Evolutionary conservation across 2,888 invertebrate genomes (phyloP).

Genomic region (Alloplasta piceator): DNA sequence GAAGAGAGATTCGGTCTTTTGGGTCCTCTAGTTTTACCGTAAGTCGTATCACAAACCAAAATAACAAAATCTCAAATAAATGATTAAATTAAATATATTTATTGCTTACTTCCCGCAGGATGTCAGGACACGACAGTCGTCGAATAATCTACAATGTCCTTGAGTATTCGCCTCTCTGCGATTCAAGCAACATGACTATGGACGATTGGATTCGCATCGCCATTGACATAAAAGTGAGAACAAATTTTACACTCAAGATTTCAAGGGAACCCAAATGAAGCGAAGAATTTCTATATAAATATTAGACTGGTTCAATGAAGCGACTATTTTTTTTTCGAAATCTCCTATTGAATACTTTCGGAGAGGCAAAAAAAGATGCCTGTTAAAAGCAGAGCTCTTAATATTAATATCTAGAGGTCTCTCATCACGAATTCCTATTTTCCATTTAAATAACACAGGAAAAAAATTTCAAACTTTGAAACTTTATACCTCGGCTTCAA

Average conservation of each 20-base stretch:
- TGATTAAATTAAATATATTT: conserved; percentile 1
- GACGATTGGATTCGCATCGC: conserved; percentile 96
- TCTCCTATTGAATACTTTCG: no score
- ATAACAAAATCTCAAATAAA: background rate
- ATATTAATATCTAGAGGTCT: no score
- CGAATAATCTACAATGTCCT: conserved; percentile 90
- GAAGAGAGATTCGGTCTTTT: conserved; percentile 85
- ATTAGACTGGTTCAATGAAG: no score
- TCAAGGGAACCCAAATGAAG: no score
- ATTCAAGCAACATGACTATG: conserved; percentile 97
- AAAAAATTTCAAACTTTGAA: no score
- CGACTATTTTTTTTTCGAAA: no score
- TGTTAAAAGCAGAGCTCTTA: no score
- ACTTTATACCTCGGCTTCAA: no score
- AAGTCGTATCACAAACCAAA: conserved; percentile 75
- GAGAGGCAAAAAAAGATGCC: no score
- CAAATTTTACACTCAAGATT: conserved; percentile 1
- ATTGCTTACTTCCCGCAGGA: conserved; percentile 65
- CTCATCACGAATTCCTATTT: no score
- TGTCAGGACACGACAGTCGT: conserved; percentile 78
- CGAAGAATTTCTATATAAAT: no score
- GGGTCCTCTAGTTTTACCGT: conserved; percentile 87
- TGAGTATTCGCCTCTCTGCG: conserved; percentile 94
- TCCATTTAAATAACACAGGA: no score
- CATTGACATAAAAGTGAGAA: conserved; percentile 91